phyloP scores from a whole-genome alignment of 1,140 invertebrate genomes.

The Trachymyrmex septentrionalis region DNA sequence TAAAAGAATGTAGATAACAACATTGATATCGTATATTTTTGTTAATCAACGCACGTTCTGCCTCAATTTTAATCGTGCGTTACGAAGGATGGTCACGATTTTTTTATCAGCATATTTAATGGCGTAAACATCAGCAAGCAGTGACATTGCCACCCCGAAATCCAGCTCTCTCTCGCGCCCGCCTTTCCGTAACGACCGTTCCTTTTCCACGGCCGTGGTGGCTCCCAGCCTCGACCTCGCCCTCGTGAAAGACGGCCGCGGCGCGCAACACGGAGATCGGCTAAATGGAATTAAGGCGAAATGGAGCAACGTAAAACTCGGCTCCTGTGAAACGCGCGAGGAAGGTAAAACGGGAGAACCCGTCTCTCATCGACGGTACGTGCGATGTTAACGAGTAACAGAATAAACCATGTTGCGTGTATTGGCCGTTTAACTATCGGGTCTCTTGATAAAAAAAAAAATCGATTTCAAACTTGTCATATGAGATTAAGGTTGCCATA shows the following conservation, averaged over 20 bases:
- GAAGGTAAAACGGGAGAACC: background rate
- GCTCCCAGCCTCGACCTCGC: background rate
- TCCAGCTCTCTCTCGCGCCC: slow-evolving; percentile 30
- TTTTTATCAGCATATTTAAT: slow-evolving; percentile 34
- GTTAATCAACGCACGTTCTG: background rate
- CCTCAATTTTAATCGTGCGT: background rate
- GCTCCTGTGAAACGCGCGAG: slow-evolving; percentile 5
- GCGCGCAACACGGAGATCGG: background rate
- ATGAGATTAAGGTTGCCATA: no score
- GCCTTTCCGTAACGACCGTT: slow-evolving; percentile 21
- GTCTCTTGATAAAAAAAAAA: background rate
- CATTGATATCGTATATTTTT: background rate
- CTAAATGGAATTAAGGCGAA: slow-evolving; percentile 71
- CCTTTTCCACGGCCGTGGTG: slow-evolving; percentile 12
- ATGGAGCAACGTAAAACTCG: slow-evolving; percentile 65
- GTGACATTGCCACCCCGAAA: slow-evolving; percentile 35
- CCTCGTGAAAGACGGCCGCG: background rate
- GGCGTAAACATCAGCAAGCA: background rate
- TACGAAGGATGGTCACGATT: background rate
- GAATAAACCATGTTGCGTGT: slow-evolving; percentile 5
- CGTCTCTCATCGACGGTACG: background rate
- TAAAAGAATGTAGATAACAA: background rate
- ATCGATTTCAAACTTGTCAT: background rate
- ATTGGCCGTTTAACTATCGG: slow-evolving; percentile 37
- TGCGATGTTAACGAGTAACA: slow-evolving; percentile 36